phyloP scores from a whole-genome alignment of 2,113 vertebrate genomes.

The Sorex araneus region DNA sequence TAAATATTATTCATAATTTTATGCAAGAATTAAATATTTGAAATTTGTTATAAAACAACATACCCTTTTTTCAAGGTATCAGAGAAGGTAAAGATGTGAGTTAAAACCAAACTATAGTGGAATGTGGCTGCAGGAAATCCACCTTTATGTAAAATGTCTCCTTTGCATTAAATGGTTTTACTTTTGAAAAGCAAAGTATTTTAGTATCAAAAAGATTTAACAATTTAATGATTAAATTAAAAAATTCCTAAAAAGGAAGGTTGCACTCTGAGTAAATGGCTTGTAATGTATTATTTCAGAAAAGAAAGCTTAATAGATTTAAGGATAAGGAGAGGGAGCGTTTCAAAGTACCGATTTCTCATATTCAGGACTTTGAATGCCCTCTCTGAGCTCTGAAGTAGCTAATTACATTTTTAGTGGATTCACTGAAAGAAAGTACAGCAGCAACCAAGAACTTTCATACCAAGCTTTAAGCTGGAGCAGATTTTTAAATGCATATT shows the following conservation, averaged over 20 bases:
- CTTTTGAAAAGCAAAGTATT: not conserved
- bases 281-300: conserved; percentile 26
- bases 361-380: conserved; percentile 19
- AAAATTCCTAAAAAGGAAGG: conserved; percentile 32
- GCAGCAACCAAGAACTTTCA: conserved; percentile 62
- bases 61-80: not conserved
- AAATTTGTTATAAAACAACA: conserved; percentile 3
- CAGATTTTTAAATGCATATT: conserved; percentile 64
- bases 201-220: conserved; percentile 24
- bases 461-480: conserved; percentile 66
- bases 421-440: conserved; percentile 58
- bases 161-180: conserved; percentile 31
- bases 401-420: conserved; percentile 62
- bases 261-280: conserved; percentile 7
- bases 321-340: not conserved
- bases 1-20: not conserved
- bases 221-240: conserved; percentile 24
- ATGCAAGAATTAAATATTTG: conserved; percentile 30
- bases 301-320: conserved; percentile 3
- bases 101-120: not conserved
- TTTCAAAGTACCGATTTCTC: conserved; percentile 70
- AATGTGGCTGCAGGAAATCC: not conserved
- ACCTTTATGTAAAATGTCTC: conserved; percentile 33
- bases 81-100: conserved; percentile 11
- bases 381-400: conserved; percentile 52